Base-by-base conservation (phyloP, 2,113 vertebrate species). In the Tachycineta bicolor region DNA sequence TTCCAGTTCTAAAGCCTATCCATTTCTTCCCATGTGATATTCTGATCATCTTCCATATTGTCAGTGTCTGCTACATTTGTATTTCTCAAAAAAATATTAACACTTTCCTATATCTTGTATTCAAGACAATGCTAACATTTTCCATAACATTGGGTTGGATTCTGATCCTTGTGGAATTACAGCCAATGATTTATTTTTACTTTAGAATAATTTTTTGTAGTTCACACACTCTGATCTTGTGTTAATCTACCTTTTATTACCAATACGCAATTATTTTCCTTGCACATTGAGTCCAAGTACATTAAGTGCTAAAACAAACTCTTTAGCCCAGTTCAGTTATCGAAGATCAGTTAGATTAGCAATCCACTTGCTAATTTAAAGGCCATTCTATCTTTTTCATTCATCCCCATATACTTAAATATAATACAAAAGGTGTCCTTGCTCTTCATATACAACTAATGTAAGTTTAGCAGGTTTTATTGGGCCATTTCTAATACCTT, bases 1-100 rank as follows among this genome's bases (percentile, higher is more conserved):
- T 89, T 86, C 89, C 80, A 86, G 52, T 90, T 96, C 91, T 93
- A 92, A 94, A 49, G 11, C 43, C 62, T 95, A 92, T 81, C 80
- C 44, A 44, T 94, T 92, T 83, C 86, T 91, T 95, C 92, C 90
- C 95, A 68, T 64, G 91, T 67, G 93, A 75, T 70, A 49, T 71
- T 81, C 64, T 74, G 71, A 86, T 87, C 89, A 68, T 39, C 69
- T 83, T 81, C 91, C 73, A 68, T 92, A 96, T 90, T 95, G 76
- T 68, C 88, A 86, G 74, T 44, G 64, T 81, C 83, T 92, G 52
- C 13, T 87, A 56, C 69, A 12, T 26, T 83, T 49, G 10, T 70
- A 78, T 50, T 55, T 71, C 64, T 60, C 34, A 26, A 86, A 88
- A 93, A 69, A 75, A 64, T 39, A 34, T 77, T 81, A 90, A 81